Evolutionary conservation across 2,888 invertebrate genomes (phyloP), one percentile per base, ranked within the genome.

Genomic region (Spodoptera littoralis): DNA sequence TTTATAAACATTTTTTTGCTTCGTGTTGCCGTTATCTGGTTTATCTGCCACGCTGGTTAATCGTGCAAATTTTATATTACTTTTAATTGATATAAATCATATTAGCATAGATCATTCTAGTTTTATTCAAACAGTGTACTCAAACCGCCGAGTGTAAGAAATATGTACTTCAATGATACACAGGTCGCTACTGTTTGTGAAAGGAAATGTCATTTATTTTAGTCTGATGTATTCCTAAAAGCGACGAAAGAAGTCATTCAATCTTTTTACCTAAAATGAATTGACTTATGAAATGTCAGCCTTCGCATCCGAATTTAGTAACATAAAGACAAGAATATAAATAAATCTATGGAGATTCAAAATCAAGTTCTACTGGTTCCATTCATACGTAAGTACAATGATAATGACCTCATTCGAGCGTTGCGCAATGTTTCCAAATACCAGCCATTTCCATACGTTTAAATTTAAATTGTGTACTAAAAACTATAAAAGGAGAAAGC

Each of bases 371-470:
- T 9, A 64, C 59, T 22, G 54, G 51, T 48, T 55, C 64, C 41
- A 44, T 64, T 66, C 43, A 61, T 36, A 36, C n/a, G 50, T 57
- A 18, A 36, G 30, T 43, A 63, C 57, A 53, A 51, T 68, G 73
- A 60, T 73, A 79, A 70, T 76, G 77, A 79, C 77, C 79, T 55
- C 59, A 67, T 51, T 76, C 55, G 1, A 36, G 9, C 45, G 47
- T 70, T 66, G 63, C 45, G 53, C 58, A 78, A 65, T 50, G 12
- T 44, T 62, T 30, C 52, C 13, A 66, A 56, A 36, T 36, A 9
- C 6, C 36, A 36, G 9, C 2, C 36, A 36, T 36, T 52, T 60
- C 50, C 46, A 73, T 45, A 53, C 36, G 43, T 44, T 22, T 11
- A 22, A 9, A 49, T 41, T 27, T 3, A 24, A 51, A 27, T 18